Evolutionary conservation across 2,113 vertebrate species (phyloP).

Genomic region (Amphiprion ocellaris): DNA sequence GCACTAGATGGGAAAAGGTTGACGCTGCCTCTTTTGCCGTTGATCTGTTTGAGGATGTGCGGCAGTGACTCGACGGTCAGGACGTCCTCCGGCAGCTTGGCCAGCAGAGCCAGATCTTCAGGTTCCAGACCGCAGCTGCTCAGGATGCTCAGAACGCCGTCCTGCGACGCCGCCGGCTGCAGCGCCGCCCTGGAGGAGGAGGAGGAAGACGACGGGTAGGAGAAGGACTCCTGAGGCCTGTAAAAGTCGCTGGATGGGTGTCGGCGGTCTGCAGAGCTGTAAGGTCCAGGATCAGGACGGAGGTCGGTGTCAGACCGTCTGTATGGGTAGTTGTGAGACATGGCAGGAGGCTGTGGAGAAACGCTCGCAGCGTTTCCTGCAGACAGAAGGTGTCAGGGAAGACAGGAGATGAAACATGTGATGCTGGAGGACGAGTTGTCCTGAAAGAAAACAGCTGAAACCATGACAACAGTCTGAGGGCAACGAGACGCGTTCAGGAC

Average conservation of each 20-base stretch:
- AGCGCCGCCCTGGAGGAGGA: slow-evolving; percentile 25
- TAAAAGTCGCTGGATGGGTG: slow-evolving; percentile 13
- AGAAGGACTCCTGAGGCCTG: slow-evolving; percentile 46
- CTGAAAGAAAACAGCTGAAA: slow-evolving; percentile 2
- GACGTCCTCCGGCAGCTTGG: slow-evolving; percentile 93
- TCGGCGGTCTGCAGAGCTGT: slow-evolving; percentile 33
- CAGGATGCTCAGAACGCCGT: slow-evolving; percentile 91
- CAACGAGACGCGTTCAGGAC: no score
- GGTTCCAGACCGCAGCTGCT: slow-evolving; percentile 93
- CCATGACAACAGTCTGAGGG: no score
- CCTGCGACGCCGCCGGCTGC: slow-evolving; percentile 61
- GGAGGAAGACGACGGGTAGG: slow-evolving; percentile 23
- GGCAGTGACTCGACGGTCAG: slow-evolving; percentile 94
- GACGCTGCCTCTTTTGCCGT: slow-evolving; percentile 84
- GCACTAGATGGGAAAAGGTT: neutral
- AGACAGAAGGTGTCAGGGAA: slow-evolving; percentile 64
- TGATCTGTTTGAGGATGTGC: slow-evolving; percentile 92
- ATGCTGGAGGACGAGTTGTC: slow-evolving; percentile 1
- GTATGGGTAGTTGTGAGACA: slow-evolving; percentile 75
- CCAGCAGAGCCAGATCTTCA: slow-evolving; percentile 92
- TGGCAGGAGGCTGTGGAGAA: slow-evolving; percentile 52
- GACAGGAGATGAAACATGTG: slow-evolving; percentile 43
- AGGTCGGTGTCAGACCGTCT: slow-evolving; percentile 25
- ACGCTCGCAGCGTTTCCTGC: slow-evolving; percentile 46
- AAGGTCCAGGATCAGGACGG: slow-evolving; percentile 33